phyloP scores from a whole-genome alignment of 2,888 invertebrate species.

The Strigamia transsilvanica region DNA sequence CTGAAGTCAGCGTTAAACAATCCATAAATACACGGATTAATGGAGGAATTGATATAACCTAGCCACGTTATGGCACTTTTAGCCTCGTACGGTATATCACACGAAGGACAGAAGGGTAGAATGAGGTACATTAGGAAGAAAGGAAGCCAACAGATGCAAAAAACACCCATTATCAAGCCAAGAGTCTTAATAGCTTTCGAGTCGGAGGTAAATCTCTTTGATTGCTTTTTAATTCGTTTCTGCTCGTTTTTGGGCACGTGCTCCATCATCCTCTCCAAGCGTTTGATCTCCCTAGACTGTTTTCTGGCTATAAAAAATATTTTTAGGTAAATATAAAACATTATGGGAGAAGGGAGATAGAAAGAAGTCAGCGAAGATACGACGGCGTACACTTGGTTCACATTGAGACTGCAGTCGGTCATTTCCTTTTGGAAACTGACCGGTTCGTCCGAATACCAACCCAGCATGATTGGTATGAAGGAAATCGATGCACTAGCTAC shows the following conservation, averaged over 20 bases:
- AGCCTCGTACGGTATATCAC: slow-evolving; percentile 57
- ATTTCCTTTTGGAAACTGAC: slow-evolving; percentile 41
- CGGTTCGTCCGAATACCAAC: slow-evolving; percentile 60
- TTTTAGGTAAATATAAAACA: slow-evolving; percentile 61
- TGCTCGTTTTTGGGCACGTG: slow-evolving; percentile 57
- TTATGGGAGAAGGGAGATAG: slow-evolving; percentile 61
- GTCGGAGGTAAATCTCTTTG: slow-evolving; percentile 68
- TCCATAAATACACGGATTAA: slow-evolving; percentile 61
- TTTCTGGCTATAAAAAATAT: slow-evolving; percentile 61
- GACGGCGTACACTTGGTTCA: slow-evolving; percentile 62
- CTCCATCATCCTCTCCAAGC: slow-evolving; percentile 59
- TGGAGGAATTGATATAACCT: slow-evolving; percentile 60
- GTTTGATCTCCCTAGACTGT: slow-evolving; percentile 60
- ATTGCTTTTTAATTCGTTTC: slow-evolving; percentile 55
- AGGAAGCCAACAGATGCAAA: slow-evolving; percentile 96
- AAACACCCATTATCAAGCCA: slow-evolving; percentile 96
- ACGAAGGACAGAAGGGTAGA: slow-evolving; percentile 82
- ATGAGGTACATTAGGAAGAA: slow-evolving; percentile 95
- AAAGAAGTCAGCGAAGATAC: slow-evolving; percentile 62
- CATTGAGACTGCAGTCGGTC: slow-evolving; percentile 57
- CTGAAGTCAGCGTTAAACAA: slow-evolving; percentile 59
- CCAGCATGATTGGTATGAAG: slow-evolving; percentile 62
- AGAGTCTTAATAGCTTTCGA: slow-evolving; percentile 96
- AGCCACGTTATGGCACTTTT: slow-evolving; percentile 60
- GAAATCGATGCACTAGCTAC: slow-evolving; percentile 61